Evolutionary conservation across 2,888 invertebrate species (phyloP).

Genomic region (Empis livida): DNA sequence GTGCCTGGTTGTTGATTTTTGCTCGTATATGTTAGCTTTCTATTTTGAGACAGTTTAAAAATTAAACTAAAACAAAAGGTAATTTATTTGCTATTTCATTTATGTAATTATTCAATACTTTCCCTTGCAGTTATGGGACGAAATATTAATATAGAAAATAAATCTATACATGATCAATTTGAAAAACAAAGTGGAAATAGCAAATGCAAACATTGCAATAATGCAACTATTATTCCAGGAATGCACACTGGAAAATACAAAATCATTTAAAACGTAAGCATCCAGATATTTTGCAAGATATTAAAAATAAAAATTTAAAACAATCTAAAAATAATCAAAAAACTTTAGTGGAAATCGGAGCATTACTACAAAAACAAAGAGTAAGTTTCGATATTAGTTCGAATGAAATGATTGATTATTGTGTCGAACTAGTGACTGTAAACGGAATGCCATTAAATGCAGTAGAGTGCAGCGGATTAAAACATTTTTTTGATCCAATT

Average conservation of each 20-base stretch:
- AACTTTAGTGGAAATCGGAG: neutral
- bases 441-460: neutral
- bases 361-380: neutral
- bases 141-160: neutral
- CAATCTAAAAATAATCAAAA: neutral
- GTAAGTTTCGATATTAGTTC: slow-evolving; percentile 1
- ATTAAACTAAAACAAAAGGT: no score
- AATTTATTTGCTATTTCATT: no score
- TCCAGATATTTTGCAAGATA: neutral
- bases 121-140: neutral
- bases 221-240: neutral
- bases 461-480: neutral
- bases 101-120: no score
- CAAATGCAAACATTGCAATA: slow-evolving; percentile 1
- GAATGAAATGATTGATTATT: neutral
- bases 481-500: slow-evolving; percentile 1
- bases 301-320: neutral
- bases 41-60: no score
- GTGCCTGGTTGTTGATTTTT: no score
- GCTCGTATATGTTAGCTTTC: no score
- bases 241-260: neutral
- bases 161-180: slow-evolving; percentile 1
- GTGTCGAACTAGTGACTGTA: neutral
- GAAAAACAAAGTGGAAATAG: neutral
- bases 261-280: slow-evolving; percentile 1